These are phyloP conservation scores for Lynx canadensis DNA, from an alignment of 2,113 vertebrate genomes.

Conservation along the genomic window DNA sequence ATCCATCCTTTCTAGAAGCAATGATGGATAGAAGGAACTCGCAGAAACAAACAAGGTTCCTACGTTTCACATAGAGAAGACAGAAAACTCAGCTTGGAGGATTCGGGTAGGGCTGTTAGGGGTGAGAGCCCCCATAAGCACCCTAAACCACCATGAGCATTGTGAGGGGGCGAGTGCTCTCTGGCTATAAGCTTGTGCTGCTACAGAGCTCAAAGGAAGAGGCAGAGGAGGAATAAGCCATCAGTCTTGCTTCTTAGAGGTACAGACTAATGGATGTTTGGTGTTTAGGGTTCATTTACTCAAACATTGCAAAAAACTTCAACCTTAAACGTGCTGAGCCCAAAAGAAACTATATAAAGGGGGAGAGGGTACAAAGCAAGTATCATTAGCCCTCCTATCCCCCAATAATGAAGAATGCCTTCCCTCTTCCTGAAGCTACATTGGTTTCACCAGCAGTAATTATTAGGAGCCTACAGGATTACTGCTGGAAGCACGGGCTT, in stretches of 20 bases:
- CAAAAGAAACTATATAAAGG: neutral
- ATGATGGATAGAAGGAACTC: neutral
- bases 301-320: neutral
- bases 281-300: neutral
- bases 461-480: neutral
- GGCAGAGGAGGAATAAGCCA: neutral
- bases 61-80: neutral
- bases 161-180: rapidly evolving
- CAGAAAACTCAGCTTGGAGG: neutral
- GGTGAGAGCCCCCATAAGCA: neutral
- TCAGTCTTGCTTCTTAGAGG: neutral
- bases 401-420: neutral
- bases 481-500: neutral
- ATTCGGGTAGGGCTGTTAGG: neutral
- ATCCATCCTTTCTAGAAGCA: neutral
- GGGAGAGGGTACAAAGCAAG: neutral
- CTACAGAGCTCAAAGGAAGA: neutral
- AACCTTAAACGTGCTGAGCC: neutral
- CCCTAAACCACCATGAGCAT: too few relatives aligned
- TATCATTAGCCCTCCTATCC: neutral
- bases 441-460: neutral
- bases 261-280: neutral
- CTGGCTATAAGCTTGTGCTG: neutral
- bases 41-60: neutral
- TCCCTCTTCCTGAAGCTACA: neutral